phyloP scores from a whole-genome alignment of 2,888 invertebrate genomes.

The Metopia argyrocephala region DNA sequence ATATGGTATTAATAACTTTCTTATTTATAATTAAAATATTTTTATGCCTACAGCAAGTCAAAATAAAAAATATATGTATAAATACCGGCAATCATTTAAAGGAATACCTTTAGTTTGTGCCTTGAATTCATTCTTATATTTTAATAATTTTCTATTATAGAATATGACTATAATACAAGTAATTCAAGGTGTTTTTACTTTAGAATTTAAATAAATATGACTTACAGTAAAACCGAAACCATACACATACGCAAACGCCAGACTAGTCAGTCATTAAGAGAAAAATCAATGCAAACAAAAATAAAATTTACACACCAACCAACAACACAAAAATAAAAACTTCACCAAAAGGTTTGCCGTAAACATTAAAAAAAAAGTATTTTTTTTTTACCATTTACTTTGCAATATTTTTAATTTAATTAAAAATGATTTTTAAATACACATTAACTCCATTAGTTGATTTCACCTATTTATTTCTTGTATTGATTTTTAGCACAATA shows the following conservation, averaged over 20 bases:
- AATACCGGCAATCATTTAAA: too few species aligned
- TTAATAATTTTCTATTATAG: too few species aligned
- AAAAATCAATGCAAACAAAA: conserved; percentile 54
- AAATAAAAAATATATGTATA: too few species aligned
- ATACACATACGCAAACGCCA: conserved; percentile 10
- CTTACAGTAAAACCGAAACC: too few species aligned
- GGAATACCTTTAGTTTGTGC: too few species aligned
- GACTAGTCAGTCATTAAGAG: conserved; percentile 5
- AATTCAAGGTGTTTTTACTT: too few species aligned
- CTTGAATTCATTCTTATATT: too few species aligned
- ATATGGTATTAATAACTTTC: background rate
- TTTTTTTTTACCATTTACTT: conserved; percentile 11
- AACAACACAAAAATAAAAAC: background rate
- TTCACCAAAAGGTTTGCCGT: conserved; percentile 30
- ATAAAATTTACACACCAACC: conserved; percentile 22
- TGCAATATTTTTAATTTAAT: background rate
- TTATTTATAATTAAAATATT: too few species aligned
- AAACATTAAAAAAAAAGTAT: conserved; percentile 9
- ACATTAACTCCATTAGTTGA: conserved; percentile 8
- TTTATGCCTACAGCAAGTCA: too few species aligned
- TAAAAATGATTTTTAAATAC: background rate
- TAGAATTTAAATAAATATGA: too few species aligned
- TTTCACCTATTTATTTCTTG: conserved; percentile 36
- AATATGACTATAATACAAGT: too few species aligned
- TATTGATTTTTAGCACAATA: conserved; percentile 58